These are phyloP conservation scores for Cantharis rufa DNA, from an alignment of 2,888 invertebrate genomes.

Conservation along the genomic window DNA sequence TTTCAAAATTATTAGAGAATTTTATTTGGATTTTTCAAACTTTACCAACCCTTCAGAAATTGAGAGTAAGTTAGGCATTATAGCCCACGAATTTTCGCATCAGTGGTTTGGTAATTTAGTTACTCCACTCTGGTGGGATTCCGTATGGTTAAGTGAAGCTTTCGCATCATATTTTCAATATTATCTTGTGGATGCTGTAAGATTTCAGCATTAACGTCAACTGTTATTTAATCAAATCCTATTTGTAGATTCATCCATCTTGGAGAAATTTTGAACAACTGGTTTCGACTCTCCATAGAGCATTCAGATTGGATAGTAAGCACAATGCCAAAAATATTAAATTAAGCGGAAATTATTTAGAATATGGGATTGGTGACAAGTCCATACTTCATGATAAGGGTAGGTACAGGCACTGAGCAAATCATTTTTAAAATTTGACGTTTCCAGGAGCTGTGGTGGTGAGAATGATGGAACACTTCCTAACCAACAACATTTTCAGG, in stretches of 20 bases:
- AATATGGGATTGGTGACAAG: neutral
- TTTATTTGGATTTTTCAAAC: neutral
- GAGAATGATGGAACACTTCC: conserved; percentile 6
- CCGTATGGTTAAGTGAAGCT: conserved; percentile 57
- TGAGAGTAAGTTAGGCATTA: conserved; percentile 36
- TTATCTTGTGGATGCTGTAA: conserved; percentile 41
- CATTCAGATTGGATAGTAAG: neutral
- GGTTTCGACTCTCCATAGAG: conserved; percentile 42
- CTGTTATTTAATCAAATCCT: too few relatives aligned
- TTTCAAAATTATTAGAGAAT: conserved; percentile 7
- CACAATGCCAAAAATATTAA: neutral
- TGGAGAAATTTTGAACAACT: conserved; percentile 53
- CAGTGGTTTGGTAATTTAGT: conserved; percentile 59
- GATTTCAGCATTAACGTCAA: neutral
- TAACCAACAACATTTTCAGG: neutral
- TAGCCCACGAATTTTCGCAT: conserved; percentile 62
- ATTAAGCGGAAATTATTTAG: neutral
- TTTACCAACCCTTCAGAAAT: neutral
- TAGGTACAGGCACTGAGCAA: neutral
- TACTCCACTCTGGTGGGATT: conserved; percentile 51
- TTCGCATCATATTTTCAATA: conserved; percentile 61
- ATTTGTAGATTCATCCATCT: conserved; percentile 39
- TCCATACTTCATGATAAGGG: neutral
- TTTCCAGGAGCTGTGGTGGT: neutral
- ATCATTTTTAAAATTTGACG: neutral